Conservation (phyloP, 2,113 vertebrate genomes). For the Anguilla japonica region DNA sequence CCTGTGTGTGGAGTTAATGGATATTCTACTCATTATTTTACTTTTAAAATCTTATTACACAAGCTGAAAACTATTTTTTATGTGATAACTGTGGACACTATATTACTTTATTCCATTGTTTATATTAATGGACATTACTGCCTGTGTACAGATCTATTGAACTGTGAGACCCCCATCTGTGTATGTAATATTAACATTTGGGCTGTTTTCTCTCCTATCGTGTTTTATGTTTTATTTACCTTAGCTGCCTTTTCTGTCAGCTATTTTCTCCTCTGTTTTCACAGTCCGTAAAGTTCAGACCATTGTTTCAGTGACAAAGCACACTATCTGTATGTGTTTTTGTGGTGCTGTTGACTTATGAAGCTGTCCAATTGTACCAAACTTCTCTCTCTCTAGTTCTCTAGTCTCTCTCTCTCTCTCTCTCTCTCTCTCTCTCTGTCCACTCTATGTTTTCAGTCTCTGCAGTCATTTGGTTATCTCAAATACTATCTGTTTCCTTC, state of each 20-base stretch:
- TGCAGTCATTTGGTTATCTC: slow-evolving; percentile 65
- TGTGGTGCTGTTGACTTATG: neutral
- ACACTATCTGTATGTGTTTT: no score
- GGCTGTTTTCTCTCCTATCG: neutral
- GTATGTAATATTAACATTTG: no score
- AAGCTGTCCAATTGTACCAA: slow-evolving; percentile 19
- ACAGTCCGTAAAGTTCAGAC: no score
- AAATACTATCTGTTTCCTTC: slow-evolving; percentile 68
- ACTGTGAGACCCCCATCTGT: no score
- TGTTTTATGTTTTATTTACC: no score
- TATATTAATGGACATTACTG: no score
- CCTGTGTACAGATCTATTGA: no score
- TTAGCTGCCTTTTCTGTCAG: neutral
- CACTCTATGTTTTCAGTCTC: slow-evolving; percentile 52
- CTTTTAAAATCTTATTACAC: no score
- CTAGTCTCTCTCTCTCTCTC: slow-evolving; percentile 52
- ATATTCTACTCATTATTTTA: neutral
- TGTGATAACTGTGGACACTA: no score
- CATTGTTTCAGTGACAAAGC: no score
- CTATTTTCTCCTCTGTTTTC: neutral
- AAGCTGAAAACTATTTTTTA: no score
- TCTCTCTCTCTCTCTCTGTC: slow-evolving; percentile 57
- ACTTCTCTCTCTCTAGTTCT: slow-evolving; percentile 51
- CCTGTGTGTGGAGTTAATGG: neutral
- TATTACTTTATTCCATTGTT: no score